phyloP scores from a whole-genome alignment of 2,113 vertebrate genomes.

The Bubo bubo region DNA sequence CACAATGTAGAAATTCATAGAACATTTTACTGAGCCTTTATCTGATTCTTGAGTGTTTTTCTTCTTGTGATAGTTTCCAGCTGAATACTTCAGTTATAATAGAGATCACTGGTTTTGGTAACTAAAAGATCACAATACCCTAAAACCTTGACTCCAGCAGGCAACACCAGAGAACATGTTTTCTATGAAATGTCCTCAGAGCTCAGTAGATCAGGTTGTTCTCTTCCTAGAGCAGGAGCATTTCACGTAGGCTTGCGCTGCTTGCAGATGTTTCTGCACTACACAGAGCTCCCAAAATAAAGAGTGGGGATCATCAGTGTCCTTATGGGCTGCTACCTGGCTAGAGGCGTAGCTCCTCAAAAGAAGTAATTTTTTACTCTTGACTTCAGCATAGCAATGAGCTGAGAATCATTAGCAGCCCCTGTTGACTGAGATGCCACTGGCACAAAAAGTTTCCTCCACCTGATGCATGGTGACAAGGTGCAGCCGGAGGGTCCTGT shows the following conservation, averaged over 20 bases:
- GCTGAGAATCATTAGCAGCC: background rate
- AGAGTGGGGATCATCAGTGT: background rate
- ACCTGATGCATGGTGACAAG: background rate
- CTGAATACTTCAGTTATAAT: background rate
- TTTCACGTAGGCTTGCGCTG: background rate
- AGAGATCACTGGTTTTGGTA: background rate
- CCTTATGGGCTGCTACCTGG: background rate
- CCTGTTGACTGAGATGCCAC: background rate
- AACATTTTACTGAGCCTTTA: background rate
- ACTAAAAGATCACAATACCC: background rate
- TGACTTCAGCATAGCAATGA: background rate
- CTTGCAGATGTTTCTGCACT: background rate
- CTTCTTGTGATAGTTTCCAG: background rate
- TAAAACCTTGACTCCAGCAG: background rate
- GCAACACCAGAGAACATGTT: background rate
- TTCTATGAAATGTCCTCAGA: background rate
- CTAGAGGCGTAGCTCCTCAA: background rate
- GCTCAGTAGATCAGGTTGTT: background rate
- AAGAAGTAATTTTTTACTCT: background rate
- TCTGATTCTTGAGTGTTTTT: background rate
- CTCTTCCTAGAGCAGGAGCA: background rate
- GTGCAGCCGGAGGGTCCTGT: background rate
- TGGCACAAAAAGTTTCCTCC: background rate
- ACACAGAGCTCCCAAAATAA: background rate
- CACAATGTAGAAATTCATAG: background rate